A percentile compares a stretch with the other conserved stretches of the same genome.
Conservation (phyloP, 2,113 vertebrate genomes). For the Herpetotheres cachinnans region DNA sequence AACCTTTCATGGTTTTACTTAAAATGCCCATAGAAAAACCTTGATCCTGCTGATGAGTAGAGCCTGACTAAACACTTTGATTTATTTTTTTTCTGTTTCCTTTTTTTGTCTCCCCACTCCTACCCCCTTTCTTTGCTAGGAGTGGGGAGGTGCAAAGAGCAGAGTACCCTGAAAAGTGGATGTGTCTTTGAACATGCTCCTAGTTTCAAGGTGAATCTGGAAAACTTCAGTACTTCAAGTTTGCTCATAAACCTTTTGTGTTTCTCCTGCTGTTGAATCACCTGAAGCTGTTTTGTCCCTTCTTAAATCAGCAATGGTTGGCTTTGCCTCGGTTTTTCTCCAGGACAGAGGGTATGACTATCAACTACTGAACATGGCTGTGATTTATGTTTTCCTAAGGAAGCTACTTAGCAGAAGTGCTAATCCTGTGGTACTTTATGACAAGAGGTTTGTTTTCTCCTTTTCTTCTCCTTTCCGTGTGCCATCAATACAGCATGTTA, state of each 20-base stretch:
- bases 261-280: background rate
- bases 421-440: background rate
- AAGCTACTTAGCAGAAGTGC: constrained; percentile 3
- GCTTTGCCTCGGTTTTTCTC: background rate
- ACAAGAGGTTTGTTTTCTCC: constrained; percentile 18
- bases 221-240: background rate
- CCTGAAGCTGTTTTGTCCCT: background rate
- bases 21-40: background rate
- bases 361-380: background rate
- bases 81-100: background rate
- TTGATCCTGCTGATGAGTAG: background rate
- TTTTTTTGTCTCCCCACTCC: background rate
- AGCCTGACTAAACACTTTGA: background rate
- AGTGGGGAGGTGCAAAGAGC: background rate
- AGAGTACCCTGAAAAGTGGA: background rate
- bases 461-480: background rate
- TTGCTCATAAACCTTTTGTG: background rate
- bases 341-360: background rate
- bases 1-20: background rate
- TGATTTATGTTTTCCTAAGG: background rate
- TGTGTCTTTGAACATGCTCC: background rate
- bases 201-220: background rate
- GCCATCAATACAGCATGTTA: background rate
- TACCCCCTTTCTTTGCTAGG: background rate
- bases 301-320: background rate